A percentile compares a stretch with the other conserved stretches of the same genome.
Conservation (phyloP, 2,888 invertebrate genomes). For the Clistopyga incitator region DNA sequence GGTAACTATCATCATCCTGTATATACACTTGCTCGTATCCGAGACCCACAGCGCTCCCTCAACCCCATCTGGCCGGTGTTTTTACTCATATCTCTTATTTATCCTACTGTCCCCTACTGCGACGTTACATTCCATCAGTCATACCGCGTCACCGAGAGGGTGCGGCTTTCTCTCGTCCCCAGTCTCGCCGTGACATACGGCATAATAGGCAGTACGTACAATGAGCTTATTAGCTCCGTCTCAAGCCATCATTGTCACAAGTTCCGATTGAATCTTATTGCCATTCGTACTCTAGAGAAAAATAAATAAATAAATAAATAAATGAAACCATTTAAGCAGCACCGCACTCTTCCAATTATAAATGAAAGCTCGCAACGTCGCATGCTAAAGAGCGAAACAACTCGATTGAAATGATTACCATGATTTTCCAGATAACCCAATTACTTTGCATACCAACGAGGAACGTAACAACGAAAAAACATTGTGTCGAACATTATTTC, state of each 20-base stretch:
- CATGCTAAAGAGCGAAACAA: background rate
- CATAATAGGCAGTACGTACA: constrained; percentile 34
- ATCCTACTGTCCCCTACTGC: constrained; percentile 38
- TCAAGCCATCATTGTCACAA: constrained; percentile 37
- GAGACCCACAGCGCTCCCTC: constrained; percentile 3
- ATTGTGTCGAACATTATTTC: background rate
- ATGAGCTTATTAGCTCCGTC: constrained; percentile 51
- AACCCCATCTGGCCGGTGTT: constrained; percentile 41
- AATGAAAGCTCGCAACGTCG: background rate
- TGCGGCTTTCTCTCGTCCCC: constrained; percentile 25
- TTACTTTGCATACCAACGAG: background rate
- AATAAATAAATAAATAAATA: too few relatives aligned
- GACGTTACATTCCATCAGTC: constrained; percentile 61
- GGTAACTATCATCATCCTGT: constrained; percentile 44
- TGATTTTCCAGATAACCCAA: constrained; percentile 19
- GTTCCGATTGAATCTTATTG: constrained; percentile 27
- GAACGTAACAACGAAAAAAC: background rate
- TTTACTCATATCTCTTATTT: constrained; percentile 56
- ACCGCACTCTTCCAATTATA: background rate
- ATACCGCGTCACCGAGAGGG: constrained; percentile 33
- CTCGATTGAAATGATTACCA: constrained; percentile 10
- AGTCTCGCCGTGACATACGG: constrained; percentile 31
- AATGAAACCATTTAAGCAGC: background rate
- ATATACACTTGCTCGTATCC: background rate
- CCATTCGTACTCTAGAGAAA: background rate